Conservation (phyloP, 2,797 vertebrate genomes). For the Pachyuromys duprasi region DNA sequence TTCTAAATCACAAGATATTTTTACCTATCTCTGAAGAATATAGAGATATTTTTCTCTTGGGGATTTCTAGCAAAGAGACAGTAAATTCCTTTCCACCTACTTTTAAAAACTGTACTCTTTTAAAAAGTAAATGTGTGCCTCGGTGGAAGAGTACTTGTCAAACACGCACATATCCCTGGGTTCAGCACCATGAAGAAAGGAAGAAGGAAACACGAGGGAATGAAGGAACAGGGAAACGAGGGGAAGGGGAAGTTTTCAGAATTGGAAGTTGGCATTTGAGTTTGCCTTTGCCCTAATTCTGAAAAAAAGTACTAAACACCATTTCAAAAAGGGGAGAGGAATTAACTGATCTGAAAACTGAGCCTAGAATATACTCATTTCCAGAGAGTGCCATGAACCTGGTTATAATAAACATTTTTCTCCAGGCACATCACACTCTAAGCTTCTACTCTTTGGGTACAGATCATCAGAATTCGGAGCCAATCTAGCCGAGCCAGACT, state of each 20-base stretch:
- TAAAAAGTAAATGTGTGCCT: background rate
- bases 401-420: background rate
- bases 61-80: conserved; percentile 30
- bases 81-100: background rate
- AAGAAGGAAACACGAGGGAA: too few species aligned
- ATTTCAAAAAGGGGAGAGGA: background rate
- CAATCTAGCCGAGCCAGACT: background rate
- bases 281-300: conserved; percentile 45
- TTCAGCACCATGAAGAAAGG: background rate
- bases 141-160: background rate
- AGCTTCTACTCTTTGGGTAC: background rate
- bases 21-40: background rate
- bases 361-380: conserved; percentile 7
- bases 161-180: background rate
- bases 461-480: background rate
- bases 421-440: background rate
- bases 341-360: background rate
- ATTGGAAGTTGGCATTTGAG: background rate
- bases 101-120: background rate
- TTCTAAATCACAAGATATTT: conserved; percentile 11
- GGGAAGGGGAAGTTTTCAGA: background rate
- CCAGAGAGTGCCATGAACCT: background rate
- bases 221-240: too few species aligned
- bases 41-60: background rate
- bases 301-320: conserved; percentile 33